Conservation (phyloP, 2,888 invertebrate species). For the Eupeodes luniger region DNA sequence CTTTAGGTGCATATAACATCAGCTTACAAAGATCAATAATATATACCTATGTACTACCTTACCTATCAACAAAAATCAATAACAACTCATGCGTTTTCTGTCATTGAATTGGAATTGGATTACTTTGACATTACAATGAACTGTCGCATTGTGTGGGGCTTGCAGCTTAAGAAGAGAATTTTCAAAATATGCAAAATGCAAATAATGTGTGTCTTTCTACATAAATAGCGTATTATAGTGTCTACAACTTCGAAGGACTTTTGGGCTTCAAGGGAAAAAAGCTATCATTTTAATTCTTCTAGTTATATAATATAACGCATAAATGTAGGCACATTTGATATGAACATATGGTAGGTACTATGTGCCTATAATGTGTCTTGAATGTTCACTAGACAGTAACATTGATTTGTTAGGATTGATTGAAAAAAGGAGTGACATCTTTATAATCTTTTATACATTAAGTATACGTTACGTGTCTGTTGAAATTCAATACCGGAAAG, state of each 20-base stretch:
- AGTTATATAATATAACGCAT: background rate
- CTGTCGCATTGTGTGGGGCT: conserved; percentile 25
- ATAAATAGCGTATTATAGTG: background rate
- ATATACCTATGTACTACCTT: too few species aligned
- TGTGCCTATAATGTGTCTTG: background rate
- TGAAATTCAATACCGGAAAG: conserved; percentile 29
- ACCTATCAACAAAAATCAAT: conserved; percentile 42
- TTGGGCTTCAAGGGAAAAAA: conserved; percentile 1
- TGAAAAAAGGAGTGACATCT: conserved; percentile 30
- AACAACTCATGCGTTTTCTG: conserved; percentile 41
- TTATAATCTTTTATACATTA: background rate
- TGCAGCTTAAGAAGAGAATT: conserved; percentile 20
- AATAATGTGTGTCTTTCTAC: background rate
- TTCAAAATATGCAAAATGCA: conserved; percentile 14
- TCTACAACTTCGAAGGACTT: conserved; percentile 4
- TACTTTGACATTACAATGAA: conserved; percentile 57
- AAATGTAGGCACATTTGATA: too few species aligned
- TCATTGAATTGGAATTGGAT: conserved; percentile 58
- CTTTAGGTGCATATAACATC: background rate
- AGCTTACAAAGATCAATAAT: conserved; percentile 35
- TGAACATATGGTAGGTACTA: too few species aligned
- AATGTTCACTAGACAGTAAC: conserved; percentile 8
- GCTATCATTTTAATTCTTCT: conserved; percentile 23
- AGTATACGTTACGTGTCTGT: background rate
- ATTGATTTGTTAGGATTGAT: conserved; percentile 13